phyloP scores from a whole-genome alignment of 2,888 invertebrate genomes.

The Deilephila elpenor region DNA sequence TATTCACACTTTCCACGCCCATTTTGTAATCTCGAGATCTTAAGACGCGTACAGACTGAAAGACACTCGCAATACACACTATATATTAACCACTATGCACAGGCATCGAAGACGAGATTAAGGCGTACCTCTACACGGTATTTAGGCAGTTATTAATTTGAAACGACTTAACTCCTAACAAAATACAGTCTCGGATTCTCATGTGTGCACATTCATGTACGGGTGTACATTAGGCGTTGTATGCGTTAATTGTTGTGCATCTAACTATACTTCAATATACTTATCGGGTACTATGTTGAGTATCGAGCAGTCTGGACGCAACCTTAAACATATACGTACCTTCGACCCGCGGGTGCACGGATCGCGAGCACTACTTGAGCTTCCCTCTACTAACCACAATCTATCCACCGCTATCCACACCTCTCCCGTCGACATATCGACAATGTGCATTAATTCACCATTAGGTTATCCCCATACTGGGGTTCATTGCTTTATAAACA shows the following conservation, averaged over 20 bases:
- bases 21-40: slow-evolving; percentile 63
- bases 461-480: slow-evolving; percentile 46
- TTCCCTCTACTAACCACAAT: slow-evolving; percentile 6
- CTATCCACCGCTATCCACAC: slow-evolving; percentile 33
- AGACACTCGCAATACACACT: slow-evolving; percentile 20
- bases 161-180: slow-evolving; percentile 23
- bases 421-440: slow-evolving; percentile 8
- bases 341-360: neutral
- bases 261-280: slow-evolving; percentile 9
- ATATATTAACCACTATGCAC: slow-evolving; percentile 25
- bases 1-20: slow-evolving; percentile 62
- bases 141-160: slow-evolving; percentile 25
- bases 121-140: slow-evolving; percentile 19
- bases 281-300: slow-evolving; percentile 34
- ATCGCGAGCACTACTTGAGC: slow-evolving; percentile 11
- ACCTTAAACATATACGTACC: slow-evolving; percentile 29
- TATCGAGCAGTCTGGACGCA: slow-evolving; percentile 49
- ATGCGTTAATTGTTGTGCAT: slow-evolving; percentile 5
- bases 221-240: slow-evolving; percentile 7
- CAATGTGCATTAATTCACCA: slow-evolving; percentile 35
- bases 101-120: slow-evolving; percentile 28
- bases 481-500: slow-evolving; percentile 72
- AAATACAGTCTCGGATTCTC: slow-evolving; percentile 25
- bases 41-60: slow-evolving; percentile 53
- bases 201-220: slow-evolving; percentile 17